Percentiles rank a stretch among this genome's conserved stretches.
Conservation (phyloP, 2,888 invertebrate genomes). For the Harmothoe impar region DNA sequence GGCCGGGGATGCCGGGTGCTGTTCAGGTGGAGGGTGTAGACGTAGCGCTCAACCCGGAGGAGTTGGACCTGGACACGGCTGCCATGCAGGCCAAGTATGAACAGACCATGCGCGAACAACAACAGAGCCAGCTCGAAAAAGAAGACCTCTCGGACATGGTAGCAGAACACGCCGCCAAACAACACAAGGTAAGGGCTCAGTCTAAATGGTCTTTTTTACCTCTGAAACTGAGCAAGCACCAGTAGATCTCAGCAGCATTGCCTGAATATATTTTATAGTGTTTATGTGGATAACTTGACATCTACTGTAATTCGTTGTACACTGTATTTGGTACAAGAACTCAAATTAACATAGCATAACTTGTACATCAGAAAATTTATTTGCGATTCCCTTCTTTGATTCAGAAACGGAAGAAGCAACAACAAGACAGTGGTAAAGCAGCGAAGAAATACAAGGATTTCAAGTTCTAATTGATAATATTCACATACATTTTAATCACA, state of each 20-base stretch:
- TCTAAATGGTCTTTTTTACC: neutral
- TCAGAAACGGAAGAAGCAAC: conserved; percentile 93
- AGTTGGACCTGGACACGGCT: conserved; percentile 96
- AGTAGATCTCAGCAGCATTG: neutral
- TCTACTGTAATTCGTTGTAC: too few relatives aligned
- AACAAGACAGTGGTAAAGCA: conserved; percentile 92
- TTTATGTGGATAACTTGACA: too few relatives aligned
- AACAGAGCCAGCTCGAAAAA: conserved; percentile 92
- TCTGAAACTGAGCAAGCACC: too few relatives aligned
- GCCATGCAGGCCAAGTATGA: conserved; percentile 95
- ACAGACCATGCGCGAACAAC: conserved; percentile 96
- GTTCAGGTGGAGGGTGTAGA: conserved; percentile 87
- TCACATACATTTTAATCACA: neutral
- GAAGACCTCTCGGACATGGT: conserved; percentile 99
- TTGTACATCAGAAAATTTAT: too few relatives aligned
- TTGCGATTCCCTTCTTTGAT: conserved; percentile 82
- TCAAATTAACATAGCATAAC: too few relatives aligned
- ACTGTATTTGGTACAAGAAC: too few relatives aligned
- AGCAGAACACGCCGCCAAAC: conserved; percentile 98
- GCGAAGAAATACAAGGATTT: conserved; percentile 99
- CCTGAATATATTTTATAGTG: neutral
- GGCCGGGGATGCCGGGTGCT: conserved; percentile 75
- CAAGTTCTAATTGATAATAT: conserved; percentile 90
- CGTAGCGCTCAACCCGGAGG: conserved; percentile 97
- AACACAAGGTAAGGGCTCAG: conserved; percentile 86